Base-by-base conservation (phyloP, 2,797 vertebrate genomes). In the Melanogrammus aeglefinus region DNA sequence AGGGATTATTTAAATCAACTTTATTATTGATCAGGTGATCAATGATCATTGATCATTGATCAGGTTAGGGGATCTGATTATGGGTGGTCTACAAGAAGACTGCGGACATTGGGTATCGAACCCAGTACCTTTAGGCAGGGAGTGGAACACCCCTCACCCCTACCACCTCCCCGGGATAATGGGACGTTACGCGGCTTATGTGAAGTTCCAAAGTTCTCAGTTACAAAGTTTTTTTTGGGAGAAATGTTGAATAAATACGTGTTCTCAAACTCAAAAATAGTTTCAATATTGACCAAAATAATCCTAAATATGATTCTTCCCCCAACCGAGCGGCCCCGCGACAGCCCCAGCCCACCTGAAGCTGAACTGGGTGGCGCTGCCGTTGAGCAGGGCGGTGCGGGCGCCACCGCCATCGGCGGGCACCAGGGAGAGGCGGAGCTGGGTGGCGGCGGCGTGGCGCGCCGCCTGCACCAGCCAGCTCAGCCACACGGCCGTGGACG, bases 401-500 rank as follows among this genome's bases (percentile, higher is more conserved):
- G 90, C 86, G 36, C 90, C 88, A 0, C 89, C 87, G 44, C 93
- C 94, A 13, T 95, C 95, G 0, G 91, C 93, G 4, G 95, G 93
- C 79, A 85, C 81, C 82, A 99, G 92, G 76, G 96, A 96, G 81
- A 99, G 91, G 0, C 94, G 96, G 44, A 98, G 93, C 82, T 95
- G 91, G 82, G 92, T 96, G 91, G 96, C 92, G 0, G 95, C 90
- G 41, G 94, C 92, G 0, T 97, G 96, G 66, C 91, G 95, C 74
- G 93, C 91, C 1, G 85, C 91, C 89, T 96, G 95, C 44, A 98
- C 91, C 82, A 95, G 86, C 97, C 97, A 99, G 1, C 89, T 93
- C 85, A 99, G 92, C 57, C 95, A 95, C 82, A 97, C 94, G 85
- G 96, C 80, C 14, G 94, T 96, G 78, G 97, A 95, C 0, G 97